A percentile compares a stretch with the other conserved stretches of the same genome.
These are phyloP conservation scores for Eristalis intricaria DNA, from an alignment of 2,888 invertebrate species.

Conservation along the genomic window DNA sequence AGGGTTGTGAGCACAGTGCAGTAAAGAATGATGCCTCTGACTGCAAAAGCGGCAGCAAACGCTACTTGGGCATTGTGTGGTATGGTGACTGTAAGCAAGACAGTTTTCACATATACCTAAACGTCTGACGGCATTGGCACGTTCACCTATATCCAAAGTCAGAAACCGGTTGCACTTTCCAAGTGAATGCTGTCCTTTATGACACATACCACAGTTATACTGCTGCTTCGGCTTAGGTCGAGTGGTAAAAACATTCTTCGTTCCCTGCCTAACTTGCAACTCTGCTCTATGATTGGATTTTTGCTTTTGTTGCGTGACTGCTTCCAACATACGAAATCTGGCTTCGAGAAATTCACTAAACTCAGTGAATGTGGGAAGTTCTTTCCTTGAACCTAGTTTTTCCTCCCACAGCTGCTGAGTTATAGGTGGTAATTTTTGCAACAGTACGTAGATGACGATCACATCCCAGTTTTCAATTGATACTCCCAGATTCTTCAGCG, in stretches of 20 bases:
- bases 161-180: background rate
- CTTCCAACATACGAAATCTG: background rate
- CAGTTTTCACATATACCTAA: too few relatives aligned
- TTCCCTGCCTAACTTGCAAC: background rate
- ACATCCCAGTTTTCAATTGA: background rate
- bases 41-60: too few relatives aligned
- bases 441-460: too few relatives aligned
- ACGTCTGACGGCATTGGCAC: too few relatives aligned
- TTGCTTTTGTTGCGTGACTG: background rate
- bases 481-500: background rate
- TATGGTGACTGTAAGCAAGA: too few relatives aligned
- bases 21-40: too few relatives aligned
- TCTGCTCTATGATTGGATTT: background rate
- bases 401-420: background rate
- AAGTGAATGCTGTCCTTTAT: background rate
- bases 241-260: background rate
- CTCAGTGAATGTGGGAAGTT: background rate
- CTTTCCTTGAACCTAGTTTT: background rate
- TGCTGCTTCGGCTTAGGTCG: background rate
- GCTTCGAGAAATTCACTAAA: background rate
- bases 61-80: too few relatives aligned
- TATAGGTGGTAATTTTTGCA: too few relatives aligned
- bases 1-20: too few relatives aligned
- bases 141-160: background rate
- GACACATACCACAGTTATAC: background rate